Evolutionary conservation across 2,888 invertebrate genomes (phyloP).

Genomic region (Patella depressa): DNA sequence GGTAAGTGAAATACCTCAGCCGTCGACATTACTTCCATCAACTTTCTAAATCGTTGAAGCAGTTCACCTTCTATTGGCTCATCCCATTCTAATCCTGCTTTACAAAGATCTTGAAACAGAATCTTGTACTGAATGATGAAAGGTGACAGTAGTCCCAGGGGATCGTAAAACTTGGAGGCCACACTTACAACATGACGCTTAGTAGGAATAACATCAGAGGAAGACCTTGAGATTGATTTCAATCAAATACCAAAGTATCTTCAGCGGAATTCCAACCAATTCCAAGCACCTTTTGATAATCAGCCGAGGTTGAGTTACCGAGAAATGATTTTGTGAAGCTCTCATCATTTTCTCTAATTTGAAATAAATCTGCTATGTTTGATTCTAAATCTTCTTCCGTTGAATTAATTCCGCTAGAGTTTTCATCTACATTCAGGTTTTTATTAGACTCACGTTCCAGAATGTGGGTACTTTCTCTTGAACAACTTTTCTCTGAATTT

Average conservation of each 20-base stretch:
- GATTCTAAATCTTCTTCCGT: too few relatives aligned
- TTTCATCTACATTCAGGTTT: too few relatives aligned
- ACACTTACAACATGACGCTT: not conserved
- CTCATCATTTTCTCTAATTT: not conserved
- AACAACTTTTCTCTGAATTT: too few relatives aligned
- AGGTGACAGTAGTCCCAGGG: not conserved
- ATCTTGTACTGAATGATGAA: not conserved
- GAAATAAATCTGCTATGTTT: not conserved
- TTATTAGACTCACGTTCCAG: too few relatives aligned
- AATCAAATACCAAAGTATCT: slow-evolving; percentile 7
- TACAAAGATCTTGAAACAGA: slow-evolving; percentile 2
- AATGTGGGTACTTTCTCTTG: too few relatives aligned
- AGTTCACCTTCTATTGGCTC: slow-evolving; percentile 3
- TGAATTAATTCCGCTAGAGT: too few relatives aligned
- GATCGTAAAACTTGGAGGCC: slow-evolving; percentile 1
- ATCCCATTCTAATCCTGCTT: slow-evolving; percentile 7
- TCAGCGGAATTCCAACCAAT: not conserved
- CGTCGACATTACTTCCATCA: not conserved
- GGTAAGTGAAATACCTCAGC: slow-evolving; percentile 1
- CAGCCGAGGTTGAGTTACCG: not conserved
- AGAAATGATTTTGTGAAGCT: not conserved
- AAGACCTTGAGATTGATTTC: not conserved
- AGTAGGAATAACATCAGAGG: not conserved
- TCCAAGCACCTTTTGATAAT: not conserved
- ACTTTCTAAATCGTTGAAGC: not conserved